A percentile compares a stretch with the other conserved stretches of the same genome.
Conservation (phyloP, 2,797 vertebrate species). For the Falco biarmicus region DNA sequence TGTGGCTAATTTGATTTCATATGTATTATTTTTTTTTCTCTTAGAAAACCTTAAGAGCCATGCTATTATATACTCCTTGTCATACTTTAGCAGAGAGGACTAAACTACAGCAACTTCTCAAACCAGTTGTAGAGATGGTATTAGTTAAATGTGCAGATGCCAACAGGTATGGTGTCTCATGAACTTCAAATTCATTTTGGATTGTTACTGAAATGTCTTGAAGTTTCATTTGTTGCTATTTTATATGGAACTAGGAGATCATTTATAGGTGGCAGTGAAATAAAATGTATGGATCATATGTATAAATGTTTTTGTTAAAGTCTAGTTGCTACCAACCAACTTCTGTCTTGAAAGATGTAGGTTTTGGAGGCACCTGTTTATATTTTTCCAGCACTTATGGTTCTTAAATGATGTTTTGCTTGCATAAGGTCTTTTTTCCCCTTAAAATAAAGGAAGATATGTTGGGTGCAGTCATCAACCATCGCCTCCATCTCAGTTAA, state of each 20-base stretch:
- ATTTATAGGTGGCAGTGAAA: background rate
- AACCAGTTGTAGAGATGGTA: slow-evolving; percentile 89
- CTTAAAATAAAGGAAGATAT: background rate
- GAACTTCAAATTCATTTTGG: background rate
- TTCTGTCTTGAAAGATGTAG: background rate
- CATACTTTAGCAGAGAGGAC: slow-evolving; percentile 83
- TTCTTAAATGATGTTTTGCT: background rate
- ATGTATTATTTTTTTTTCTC: background rate
- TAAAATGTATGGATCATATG: background rate
- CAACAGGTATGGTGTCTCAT: slow-evolving; percentile 81
- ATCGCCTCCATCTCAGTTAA: background rate
- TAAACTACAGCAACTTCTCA: slow-evolving; percentile 87
- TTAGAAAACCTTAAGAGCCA: slow-evolving; percentile 91
- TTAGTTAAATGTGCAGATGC: slow-evolving; percentile 90
- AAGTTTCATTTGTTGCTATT: background rate
- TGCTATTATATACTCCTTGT: slow-evolving; percentile 91
- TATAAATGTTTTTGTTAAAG: background rate
- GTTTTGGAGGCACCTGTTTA: background rate
- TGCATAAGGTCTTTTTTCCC: background rate
- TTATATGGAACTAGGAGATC: background rate
- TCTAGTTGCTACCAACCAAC: background rate
- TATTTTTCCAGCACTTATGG: background rate
- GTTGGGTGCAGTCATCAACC: background rate
- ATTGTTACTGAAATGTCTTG: background rate
- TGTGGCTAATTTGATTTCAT: background rate